Conservation (phyloP, 2,797 vertebrate genomes). For the Onychomys torridus region DNA sequence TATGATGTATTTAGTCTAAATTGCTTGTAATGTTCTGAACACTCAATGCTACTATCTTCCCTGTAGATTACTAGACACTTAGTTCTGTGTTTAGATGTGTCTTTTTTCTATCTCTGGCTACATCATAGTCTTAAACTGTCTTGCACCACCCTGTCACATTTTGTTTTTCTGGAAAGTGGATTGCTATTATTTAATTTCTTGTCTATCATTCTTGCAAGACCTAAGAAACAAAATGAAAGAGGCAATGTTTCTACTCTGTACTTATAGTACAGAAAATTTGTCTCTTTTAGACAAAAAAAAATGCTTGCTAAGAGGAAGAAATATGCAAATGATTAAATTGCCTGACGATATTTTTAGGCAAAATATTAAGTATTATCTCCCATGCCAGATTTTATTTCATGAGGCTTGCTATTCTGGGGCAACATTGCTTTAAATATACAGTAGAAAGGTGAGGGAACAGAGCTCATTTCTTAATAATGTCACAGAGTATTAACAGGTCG, state of each 20-base stretch:
- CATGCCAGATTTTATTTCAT: background rate
- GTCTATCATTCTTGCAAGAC: background rate
- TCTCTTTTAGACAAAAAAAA: background rate
- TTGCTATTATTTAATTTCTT: constrained; percentile 11
- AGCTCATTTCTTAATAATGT: background rate
- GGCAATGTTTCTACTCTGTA: background rate
- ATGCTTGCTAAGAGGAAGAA: background rate
- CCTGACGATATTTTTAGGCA: background rate
- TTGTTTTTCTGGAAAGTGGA: background rate
- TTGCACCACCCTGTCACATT: background rate
- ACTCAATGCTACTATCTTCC: background rate
- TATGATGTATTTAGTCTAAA: background rate
- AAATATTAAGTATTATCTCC: background rate
- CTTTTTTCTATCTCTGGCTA: background rate
- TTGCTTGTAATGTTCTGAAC: background rate
- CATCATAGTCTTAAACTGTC: background rate
- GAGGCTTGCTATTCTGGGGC: background rate
- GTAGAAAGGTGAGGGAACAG: background rate
- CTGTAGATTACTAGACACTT: background rate
- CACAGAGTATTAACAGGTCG: background rate
- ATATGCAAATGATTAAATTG: background rate
- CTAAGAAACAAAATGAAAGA: background rate
- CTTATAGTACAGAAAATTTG: background rate
- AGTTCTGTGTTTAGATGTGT: background rate
- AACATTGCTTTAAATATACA: background rate